phyloP scores from a whole-genome alignment of 2,888 invertebrate genomes.

The Lucinisca nassula region DNA sequence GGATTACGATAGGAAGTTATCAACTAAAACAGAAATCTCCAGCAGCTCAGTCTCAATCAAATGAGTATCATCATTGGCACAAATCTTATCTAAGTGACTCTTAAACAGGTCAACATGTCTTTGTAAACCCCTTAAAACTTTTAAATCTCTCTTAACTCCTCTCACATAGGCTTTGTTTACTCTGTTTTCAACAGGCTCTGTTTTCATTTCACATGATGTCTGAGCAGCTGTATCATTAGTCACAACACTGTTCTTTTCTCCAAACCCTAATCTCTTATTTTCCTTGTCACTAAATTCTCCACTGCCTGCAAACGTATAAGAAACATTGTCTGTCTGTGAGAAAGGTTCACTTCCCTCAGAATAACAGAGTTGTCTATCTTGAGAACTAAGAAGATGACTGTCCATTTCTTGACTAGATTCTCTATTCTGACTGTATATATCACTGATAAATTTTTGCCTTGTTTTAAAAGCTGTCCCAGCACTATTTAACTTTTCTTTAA shows the following conservation, averaged over 20 bases:
- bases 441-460: neutral
- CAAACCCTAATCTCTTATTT: neutral
- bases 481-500: neutral
- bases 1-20: neutral
- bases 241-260: neutral
- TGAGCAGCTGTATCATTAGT: neutral
- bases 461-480: neutral
- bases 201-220: neutral
- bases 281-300: neutral
- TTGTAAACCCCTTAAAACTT: constrained; percentile 28
- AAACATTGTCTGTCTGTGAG: neutral
- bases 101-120: constrained; percentile 34
- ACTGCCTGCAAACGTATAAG: neutral
- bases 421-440: neutral
- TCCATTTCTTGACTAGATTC: neutral
- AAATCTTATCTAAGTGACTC: constrained; percentile 50
- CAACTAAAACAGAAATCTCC: neutral
- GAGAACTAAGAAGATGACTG: neutral
- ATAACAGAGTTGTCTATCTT: neutral
- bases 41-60: constrained; percentile 23
- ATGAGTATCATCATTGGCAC: constrained; percentile 21
- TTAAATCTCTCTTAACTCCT: constrained; percentile 24
- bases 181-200: neutral
- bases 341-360: neutral
- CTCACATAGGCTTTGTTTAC: constrained; percentile 2